Evolutionary conservation across 2,797 vertebrate species (phyloP), one percentile per base, ranked within the genome.

Genomic region (Oryzias sinensis): DNA sequence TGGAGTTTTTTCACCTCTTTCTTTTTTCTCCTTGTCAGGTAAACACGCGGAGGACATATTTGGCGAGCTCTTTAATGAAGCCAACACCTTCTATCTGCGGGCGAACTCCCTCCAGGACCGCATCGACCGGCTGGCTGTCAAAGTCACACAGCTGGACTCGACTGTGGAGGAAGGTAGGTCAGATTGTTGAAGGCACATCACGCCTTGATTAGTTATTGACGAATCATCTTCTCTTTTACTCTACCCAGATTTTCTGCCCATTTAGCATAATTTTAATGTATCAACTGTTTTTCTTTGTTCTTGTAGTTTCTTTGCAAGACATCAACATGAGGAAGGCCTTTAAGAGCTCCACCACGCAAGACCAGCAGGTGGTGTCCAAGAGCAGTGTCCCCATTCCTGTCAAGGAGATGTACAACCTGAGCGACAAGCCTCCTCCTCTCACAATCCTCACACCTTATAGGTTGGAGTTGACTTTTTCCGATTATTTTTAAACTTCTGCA

Each of bases 261-360:
- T 6, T 25, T 8, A 49, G 22, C n/a, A 2, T 8, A 2, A 8
- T n/a, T n/a, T n/a, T 33, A 9, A 33, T 33, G 8, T 33, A 33
- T 33, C 29, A 33, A 53, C 29, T 74, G 15, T 70, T 62, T 59
- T 43, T 64, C 11, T 59, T 58, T 61, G 4, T 57, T 5, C 43
- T 46, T 33, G 48, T 76, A 99, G 97, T 99, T 63, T 99, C 97
- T 9, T 88, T 99, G 16, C 97, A 99, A 88, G 97, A 99, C 63
- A 99, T 99, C 87, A 99, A 99, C 88, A 98, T 98, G 96, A 95
- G 95, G 68, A 99, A 99, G 83, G 97, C 97, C 43, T 99, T 99
- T 83, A 99, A 97, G 88, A 98, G 97, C 85, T 96, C 95, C 43
- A 97, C 94, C 56, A 84, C 90, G 53, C 97, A 99, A 79, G 96